These are phyloP conservation scores for Ephydatia muelleri DNA, from an alignment of 37 sponge, comb jelly and placozoan genomes.

Conservation along the genomic window DNA sequence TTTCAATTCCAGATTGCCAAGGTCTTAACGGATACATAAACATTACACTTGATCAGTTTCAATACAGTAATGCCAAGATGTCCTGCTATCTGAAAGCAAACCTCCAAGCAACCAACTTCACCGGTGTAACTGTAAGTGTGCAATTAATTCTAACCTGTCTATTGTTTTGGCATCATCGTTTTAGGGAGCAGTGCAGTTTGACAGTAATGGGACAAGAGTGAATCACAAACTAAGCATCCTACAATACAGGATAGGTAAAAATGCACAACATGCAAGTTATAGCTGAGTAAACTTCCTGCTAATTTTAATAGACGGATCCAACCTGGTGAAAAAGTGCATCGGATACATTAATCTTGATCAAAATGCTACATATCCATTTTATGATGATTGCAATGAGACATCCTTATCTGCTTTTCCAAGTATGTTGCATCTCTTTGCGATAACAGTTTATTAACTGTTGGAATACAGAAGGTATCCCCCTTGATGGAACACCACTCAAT, in stretches of 20 bases:
- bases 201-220: not conserved
- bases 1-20: not conserved
- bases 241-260: not conserved
- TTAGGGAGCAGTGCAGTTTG: not conserved
- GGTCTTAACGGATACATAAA: not conserved
- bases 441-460: not conserved
- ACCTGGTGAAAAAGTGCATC: not conserved
- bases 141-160: not conserved
- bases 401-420: not conserved
- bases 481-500: not conserved
- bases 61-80: not conserved
- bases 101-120: not conserved
- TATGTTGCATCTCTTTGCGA: not conserved
- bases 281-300: not conserved
- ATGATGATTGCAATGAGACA: not conserved
- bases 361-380: not conserved
- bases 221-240: not conserved
- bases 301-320: not conserved
- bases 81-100: not conserved
- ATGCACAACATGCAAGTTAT: not conserved
- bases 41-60: not conserved
- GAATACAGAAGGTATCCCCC: not conserved
- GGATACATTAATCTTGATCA: not conserved
- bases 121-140: not conserved
- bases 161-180: not conserved